Base-by-base conservation (phyloP, 2,888 invertebrate species). In the Drosophila prolongata region DNA sequence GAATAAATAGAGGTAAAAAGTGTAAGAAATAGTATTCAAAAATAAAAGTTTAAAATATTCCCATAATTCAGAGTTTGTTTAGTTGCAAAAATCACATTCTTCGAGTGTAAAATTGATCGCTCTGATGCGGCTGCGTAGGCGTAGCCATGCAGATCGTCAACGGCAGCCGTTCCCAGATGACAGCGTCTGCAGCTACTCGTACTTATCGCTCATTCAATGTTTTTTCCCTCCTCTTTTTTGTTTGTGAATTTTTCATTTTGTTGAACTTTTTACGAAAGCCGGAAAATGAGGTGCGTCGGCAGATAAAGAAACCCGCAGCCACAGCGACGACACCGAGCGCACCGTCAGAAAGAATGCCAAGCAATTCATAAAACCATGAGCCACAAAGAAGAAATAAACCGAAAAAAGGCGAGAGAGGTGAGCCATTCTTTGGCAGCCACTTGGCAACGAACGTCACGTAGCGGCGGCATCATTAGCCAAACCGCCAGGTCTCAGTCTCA, bases 401-500 rank as follows among this genome's bases (percentile, higher is more conserved):
- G 27, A 62, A 59, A 46, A 52, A 34, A 49, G 38, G 49, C 16
- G 42, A 40, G 42, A 68, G 68, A 60, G 50, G 50, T 65, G 65
- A 81, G 78, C 80, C 72, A 82, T 86, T 83, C 78, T 84, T 64
- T 64, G 57, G 60, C 76, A 76, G 83, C 85, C 85, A 83, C 85
- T 83, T 83, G 87, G 85, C 85, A 83, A 83, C 87, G 83, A 83
- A 78, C 80, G 76, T 87, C 83, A 83, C 83, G 83, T 83, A 83
- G 85, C 80, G 66, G 80, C 79, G 85, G 83, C 83, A 87, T 83
- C 83, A 83, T 83, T 83, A 83, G 83, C 83, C 81, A 77, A 57
- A 66, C 60, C 58, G 61, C 49, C 68, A 58, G 59, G 73, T 47
- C 65, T 71, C 64, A 47, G 50, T 9, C 60, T 40, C 59, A 74